phyloP scores from a whole-genome alignment of 2,113 vertebrate genomes.

The Delphinapterus leucas region DNA sequence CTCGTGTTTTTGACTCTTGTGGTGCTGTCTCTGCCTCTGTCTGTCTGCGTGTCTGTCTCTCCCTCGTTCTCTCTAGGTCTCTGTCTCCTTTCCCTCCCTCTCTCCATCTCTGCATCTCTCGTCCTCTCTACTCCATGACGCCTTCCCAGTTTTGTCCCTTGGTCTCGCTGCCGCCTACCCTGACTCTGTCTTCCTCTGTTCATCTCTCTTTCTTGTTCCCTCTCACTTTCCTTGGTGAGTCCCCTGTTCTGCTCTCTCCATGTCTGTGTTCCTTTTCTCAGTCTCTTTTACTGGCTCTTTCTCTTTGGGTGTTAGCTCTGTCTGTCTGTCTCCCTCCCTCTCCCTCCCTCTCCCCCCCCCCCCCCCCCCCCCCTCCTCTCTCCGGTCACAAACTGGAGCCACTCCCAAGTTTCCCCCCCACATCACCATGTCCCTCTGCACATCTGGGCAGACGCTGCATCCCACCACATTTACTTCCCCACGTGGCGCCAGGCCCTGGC shows the following conservation, averaged over 20 bases:
- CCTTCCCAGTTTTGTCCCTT: fast-evolving
- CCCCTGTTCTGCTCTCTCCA: neutral
- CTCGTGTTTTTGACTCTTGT: fast-evolving
- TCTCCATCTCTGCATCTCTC: neutral
- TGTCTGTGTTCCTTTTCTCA: neutral
- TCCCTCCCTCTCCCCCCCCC: too few relatives aligned
- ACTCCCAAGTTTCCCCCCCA: fast-evolving
- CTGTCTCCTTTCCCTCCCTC: neutral
- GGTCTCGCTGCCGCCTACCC: fast-evolving
- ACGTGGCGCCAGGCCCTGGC: neutral
- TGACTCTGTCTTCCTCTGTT: neutral
- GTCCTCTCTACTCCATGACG: neutral
- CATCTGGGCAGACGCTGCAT: neutral
- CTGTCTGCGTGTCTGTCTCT: neutral
- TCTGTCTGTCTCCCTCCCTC: neutral
- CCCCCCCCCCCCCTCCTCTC: neutral
- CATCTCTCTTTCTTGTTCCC: neutral
- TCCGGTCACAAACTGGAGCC: neutral
- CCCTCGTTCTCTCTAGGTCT: neutral
- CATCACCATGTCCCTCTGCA: neutral
- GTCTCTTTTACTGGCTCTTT: neutral
- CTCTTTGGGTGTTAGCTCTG: neutral
- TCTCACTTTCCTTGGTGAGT: neutral
- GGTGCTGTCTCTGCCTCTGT: neutral
- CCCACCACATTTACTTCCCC: fast-evolving